phyloP scores from a whole-genome alignment of 1,140 invertebrate species.

The Potamilus streckersoni region DNA sequence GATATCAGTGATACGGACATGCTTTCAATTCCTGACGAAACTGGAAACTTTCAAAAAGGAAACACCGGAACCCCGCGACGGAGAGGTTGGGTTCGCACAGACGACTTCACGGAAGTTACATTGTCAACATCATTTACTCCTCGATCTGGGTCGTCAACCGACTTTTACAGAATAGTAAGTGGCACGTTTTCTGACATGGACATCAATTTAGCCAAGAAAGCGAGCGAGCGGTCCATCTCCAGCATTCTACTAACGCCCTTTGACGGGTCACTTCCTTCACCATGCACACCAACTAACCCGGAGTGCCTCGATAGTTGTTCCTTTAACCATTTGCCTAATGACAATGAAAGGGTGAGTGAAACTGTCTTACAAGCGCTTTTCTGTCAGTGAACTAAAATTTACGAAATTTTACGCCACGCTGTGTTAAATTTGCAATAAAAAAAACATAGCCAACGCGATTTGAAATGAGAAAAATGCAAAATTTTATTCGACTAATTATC shows the following conservation, averaged over 20 bases:
- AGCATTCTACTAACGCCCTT: conserved; percentile 54
- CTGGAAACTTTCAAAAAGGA: conserved; percentile 22
- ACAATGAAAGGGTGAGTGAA: conserved; percentile 52
- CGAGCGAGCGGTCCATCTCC: conserved; percentile 56
- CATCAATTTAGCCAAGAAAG: conserved; percentile 52
- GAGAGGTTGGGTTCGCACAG: conserved; percentile 36
- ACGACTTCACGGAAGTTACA: conserved; percentile 34
- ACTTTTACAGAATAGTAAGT: conserved; percentile 50
- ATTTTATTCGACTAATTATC: no score
- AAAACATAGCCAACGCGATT: no score
- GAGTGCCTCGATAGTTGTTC: conserved; percentile 44
- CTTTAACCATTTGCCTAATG: conserved; percentile 36
- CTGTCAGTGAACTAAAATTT: no score
- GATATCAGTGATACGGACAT: conserved; percentile 46
- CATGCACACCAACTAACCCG: conserved; percentile 45
- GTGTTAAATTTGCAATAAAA: no score
- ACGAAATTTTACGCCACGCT: no score
- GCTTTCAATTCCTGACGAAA: conserved; percentile 54
- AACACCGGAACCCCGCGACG: conserved; percentile 19
- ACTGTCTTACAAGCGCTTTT: no score
- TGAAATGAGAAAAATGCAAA: no score
- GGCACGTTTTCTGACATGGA: conserved; percentile 39
- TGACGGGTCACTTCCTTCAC: conserved; percentile 28
- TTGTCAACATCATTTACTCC: conserved; percentile 36
- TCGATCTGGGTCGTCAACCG: conserved; percentile 26